Evolutionary conservation across 64 coral and sea anemone species (phyloP), one percentile per base, ranked within the genome.

Genomic region (Montipora sp.): DNA sequence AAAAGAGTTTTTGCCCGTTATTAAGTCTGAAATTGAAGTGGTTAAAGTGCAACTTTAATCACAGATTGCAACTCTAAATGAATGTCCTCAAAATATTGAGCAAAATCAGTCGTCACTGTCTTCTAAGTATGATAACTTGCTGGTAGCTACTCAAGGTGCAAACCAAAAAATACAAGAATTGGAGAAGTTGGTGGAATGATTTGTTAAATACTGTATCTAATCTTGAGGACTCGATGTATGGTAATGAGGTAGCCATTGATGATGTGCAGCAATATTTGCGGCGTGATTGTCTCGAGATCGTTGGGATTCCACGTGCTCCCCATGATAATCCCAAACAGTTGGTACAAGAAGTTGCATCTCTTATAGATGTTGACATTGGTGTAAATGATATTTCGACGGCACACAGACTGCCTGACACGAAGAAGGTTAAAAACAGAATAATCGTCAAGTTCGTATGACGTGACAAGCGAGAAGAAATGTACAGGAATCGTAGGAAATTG

Each of bases 381-480:
- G 50, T 27, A 57, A n/a, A 75, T 83, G 70, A 92, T 83, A 84
- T 92, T 10, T 84, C 70, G 18, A 88, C 69, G 43, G 44, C 16
- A 15, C 90, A 92, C 77, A 53, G 82, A 79, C 18, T 87, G 36
- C 73, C 71, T n/a, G 81, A 85, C 44, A 86, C 74, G 11, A 92
- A 76, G 77, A 86, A 84, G 14, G 51, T 66, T 19, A 92, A 92
- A 66, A 72, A 86, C 59, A 73, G 82, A 57, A 59, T 92, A 48
- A 92, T 92, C 19, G 90, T 69, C 11, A 92, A 86, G 57, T 92
- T 92, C 61, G 74, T 83, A 8, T 5, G 22, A 63, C 47, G 81
- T 53, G 55, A 78, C 15, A 92, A 92, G 44, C 63, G 81, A 45
- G 55, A 92, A 10, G 90, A 92, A 44, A 45, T 92, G 20, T 87